A percentile compares a stretch with the other conserved stretches of the same genome.
These are phyloP conservation scores for Leuciscus waleckii DNA, from an alignment of 2,797 vertebrate genomes.

Conservation along the genomic window DNA sequence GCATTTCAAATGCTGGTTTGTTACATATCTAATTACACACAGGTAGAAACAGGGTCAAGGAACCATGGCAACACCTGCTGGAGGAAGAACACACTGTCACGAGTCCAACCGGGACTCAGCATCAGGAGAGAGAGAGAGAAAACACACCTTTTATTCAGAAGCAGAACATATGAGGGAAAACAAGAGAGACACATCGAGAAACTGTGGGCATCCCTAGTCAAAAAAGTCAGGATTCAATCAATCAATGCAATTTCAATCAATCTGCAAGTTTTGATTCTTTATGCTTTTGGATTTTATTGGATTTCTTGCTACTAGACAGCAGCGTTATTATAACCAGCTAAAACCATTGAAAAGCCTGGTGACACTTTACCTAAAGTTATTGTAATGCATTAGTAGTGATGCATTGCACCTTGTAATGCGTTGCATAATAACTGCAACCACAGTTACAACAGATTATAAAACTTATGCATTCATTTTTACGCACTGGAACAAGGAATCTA, in stretches of 20 bases:
- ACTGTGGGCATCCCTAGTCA: slow-evolving; percentile 41
- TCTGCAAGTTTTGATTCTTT: background rate
- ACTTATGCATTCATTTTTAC: background rate
- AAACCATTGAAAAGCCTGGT: background rate
- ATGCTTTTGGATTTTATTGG: background rate
- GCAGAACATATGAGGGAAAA: slow-evolving; percentile 57
- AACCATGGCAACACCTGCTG: slow-evolving; percentile 39
- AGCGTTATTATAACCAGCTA: background rate
- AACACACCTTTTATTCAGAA: slow-evolving; percentile 62
- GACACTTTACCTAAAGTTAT: background rate
- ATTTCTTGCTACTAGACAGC: background rate
- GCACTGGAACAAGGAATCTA: background rate
- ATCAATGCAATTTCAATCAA: background rate
- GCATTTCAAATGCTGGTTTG: slow-evolving; percentile 42
- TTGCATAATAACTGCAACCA: background rate
- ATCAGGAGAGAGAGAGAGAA: slow-evolving; percentile 46
- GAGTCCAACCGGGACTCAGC: slow-evolving; percentile 26
- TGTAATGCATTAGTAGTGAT: background rate
- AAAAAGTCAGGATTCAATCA: slow-evolving; percentile 1
- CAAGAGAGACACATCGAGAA: slow-evolving; percentile 56
- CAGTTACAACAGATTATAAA: background rate
- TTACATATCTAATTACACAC: slow-evolving; percentile 38
- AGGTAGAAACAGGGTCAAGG: slow-evolving; percentile 49
- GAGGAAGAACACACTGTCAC: slow-evolving; percentile 3
- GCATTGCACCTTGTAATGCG: background rate